Evolutionary conservation across 2,888 invertebrate species (phyloP).

Genomic region (Pseudococcus jackbeardsleyi): DNA sequence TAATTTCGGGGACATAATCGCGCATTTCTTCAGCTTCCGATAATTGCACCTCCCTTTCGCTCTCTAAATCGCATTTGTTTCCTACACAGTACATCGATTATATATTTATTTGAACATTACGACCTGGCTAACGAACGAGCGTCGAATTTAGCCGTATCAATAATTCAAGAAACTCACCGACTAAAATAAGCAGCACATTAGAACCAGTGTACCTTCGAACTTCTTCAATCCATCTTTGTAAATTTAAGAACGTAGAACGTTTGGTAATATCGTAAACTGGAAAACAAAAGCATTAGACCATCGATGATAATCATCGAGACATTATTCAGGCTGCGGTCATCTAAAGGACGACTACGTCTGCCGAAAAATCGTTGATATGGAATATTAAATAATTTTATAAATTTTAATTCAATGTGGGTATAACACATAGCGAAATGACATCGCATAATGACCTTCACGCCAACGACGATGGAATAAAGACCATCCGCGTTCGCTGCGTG

Average conservation of each 20-base stretch:
- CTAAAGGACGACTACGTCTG: conserved; percentile 6
- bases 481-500: neutral
- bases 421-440: conserved; percentile 12
- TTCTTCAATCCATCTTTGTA: conserved; percentile 97
- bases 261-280: conserved; percentile 96
- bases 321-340: conserved; percentile 49
- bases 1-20: conserved; percentile 86
- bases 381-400: conserved; percentile 60
- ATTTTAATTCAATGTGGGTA: conserved; percentile 58
- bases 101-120: neutral
- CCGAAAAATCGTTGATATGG: neutral
- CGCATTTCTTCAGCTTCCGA: conserved; percentile 90
- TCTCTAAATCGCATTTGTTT: conserved; percentile 89
- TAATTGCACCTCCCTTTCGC: conserved; percentile 85
- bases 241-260: conserved; percentile 88
- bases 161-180: conserved; percentile 75
- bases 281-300: conserved; percentile 4
- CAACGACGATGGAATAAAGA: conserved; percentile 31
- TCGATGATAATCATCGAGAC: neutral
- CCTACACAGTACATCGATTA: conserved; percentile 70
- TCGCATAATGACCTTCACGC: conserved; percentile 57
- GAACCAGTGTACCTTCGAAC: conserved; percentile 93
- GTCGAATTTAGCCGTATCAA: neutral
- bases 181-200: conserved; percentile 89
- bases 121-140: neutral